Evolutionary conservation across 2,888 invertebrate genomes (phyloP), one percentile per base, ranked within the genome.

Genomic region (Nipponacmea schrenckii): DNA sequence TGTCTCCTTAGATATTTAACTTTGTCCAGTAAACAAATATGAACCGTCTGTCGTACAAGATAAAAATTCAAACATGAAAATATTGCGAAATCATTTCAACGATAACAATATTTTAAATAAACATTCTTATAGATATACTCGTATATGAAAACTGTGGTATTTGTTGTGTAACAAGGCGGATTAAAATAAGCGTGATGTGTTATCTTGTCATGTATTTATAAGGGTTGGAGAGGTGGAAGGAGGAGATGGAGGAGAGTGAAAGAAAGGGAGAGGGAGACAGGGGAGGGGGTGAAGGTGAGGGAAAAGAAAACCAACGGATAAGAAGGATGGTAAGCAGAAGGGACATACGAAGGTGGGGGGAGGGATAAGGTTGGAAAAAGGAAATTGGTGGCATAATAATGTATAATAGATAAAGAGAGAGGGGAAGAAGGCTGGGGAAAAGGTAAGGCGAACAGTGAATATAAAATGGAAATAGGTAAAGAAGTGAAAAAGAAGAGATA

Each of bases 341-440:
- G 63, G 62, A 69, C 63, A 69, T 39, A 69, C 63, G 64, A 31
- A 64, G 64, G 63, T 44, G 64, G 69, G 64, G 12, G 64, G 69
- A 69, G 24, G 64, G 48, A 69, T 26, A 69, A 64, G 64, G 8
- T 1, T 8, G 8, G 39, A 39, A 39, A 17, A 24, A 20, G 63
- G 20, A 27, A 0, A 65, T 3, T 39, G 48, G 67, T n/a, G n/a
- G n/a, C n/a, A n/a, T n/a, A n/a, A n/a, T n/a, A n/a, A n/a, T n/a
- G n/a, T n/a, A n/a, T n/a, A n/a, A n/a, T n/a, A 64, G 27, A 69
- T 48, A 64, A 44, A 45, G 50, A 69, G 62, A 69, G 64, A 64
- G 62, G 64, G 64, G 64, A 20, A 63, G 64, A 64, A 44, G 39
- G 64, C 46, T 14, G 64, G 69, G 39, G 26, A 64, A 62, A 27